Conservation (phyloP, 1,140 invertebrate species). For the Camponotus vicinus region DNA sequence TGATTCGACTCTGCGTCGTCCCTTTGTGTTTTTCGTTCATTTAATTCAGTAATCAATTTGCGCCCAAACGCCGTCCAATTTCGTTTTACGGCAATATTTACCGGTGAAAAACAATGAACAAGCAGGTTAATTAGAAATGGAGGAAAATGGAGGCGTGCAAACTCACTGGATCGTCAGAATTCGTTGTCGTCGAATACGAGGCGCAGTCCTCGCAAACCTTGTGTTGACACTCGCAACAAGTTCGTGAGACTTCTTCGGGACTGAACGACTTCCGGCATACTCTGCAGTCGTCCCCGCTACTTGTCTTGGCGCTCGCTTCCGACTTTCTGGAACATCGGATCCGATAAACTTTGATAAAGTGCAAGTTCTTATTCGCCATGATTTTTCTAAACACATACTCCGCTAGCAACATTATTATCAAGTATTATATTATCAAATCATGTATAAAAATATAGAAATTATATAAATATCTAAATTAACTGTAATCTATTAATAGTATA, state of each 20-base stretch:
- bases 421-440: neutral
- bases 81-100: slow-evolving; percentile 49
- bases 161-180: slow-evolving; percentile 92
- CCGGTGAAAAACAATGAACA: slow-evolving; percentile 32
- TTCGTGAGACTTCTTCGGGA: slow-evolving; percentile 93
- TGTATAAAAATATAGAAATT: too few species aligned
- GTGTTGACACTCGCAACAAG: slow-evolving; percentile 95
- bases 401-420: slow-evolving; percentile 1
- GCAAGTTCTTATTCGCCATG: neutral
- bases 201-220: slow-evolving; percentile 97
- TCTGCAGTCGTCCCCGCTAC: slow-evolving; percentile 92
- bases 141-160: slow-evolving; percentile 15
- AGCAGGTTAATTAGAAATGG: slow-evolving; percentile 46
- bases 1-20: neutral
- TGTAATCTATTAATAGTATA: too few species aligned
- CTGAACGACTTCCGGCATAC: slow-evolving; percentile 95
- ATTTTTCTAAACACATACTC: neutral
- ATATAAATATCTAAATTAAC: too few species aligned
- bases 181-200: slow-evolving; percentile 94
- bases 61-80: neutral
- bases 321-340: slow-evolving; percentile 83
- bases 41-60: slow-evolving; percentile 38
- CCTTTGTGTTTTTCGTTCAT: slow-evolving; percentile 5
- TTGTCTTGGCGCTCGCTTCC: slow-evolving; percentile 90
- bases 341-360: slow-evolving; percentile 20